Percentiles rank a stretch among this genome's conserved stretches.
Conservation (phyloP, 37 sponge, comb jelly and placozoan genomes). For the Geodia barretti region DNA sequence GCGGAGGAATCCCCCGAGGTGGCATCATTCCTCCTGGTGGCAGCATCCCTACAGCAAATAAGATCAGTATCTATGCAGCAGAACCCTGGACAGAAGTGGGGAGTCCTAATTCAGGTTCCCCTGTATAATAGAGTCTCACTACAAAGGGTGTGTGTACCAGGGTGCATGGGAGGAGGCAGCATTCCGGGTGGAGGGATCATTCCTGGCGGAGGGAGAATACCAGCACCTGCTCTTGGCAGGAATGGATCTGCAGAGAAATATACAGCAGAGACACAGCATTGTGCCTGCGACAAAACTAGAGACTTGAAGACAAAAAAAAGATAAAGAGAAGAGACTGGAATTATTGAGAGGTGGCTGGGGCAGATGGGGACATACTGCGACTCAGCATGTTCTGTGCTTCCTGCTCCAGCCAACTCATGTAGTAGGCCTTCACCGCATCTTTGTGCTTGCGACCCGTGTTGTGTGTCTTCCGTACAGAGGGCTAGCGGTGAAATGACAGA, state of each 20-base stretch:
- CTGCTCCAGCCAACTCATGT: conserved; percentile 95
- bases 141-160: not conserved
- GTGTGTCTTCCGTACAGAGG: conserved; percentile 98
- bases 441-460: conserved; percentile 97
- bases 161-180: conserved; percentile 24
- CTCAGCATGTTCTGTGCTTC: conserved; percentile 93
- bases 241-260: not conserved
- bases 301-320: not conserved
- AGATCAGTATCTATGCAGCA: not conserved
- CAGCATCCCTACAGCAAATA: not conserved
- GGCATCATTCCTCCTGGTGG: conserved; percentile 25
- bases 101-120: too few species aligned
- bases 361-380: conserved; percentile 24
- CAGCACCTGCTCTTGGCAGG: not conserved
- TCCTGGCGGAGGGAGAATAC: conserved; percentile 22
- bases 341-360: not conserved
- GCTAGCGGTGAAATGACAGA: conserved; percentile 34
- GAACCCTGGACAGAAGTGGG: not conserved
- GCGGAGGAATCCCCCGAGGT: conserved; percentile 43
- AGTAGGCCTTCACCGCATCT: conserved; percentile 92
- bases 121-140: not conserved
- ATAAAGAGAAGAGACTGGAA: not conserved
- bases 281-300: too few species aligned
- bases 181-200: conserved; percentile 57
- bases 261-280: too few species aligned